Percentiles rank a stretch among this genome's conserved stretches.
Evolutionary conservation across 2,113 vertebrate genomes (phyloP).

Genomic region (Steatornis caripensis): DNA sequence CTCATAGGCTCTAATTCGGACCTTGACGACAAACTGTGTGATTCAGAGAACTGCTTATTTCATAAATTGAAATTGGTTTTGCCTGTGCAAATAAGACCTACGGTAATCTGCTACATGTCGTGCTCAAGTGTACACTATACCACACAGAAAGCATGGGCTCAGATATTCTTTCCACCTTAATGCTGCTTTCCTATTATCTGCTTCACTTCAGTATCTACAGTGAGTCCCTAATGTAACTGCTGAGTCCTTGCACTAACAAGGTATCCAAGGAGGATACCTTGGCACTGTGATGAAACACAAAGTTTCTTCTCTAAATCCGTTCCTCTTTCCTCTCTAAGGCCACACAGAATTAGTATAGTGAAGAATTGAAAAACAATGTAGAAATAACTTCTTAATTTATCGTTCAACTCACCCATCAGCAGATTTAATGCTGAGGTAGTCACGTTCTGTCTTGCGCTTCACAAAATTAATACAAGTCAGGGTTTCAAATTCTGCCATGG

Average conservation of each 20-base stretch:
- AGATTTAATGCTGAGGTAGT: slow-evolving; percentile 50
- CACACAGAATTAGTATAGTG: not conserved
- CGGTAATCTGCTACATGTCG: not conserved
- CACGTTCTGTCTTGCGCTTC: slow-evolving; percentile 16
- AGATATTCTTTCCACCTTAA: not conserved
- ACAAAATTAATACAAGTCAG: slow-evolving; percentile 62
- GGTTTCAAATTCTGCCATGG: slow-evolving; percentile 61
- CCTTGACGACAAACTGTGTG: not conserved
- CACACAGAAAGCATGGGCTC: not conserved
- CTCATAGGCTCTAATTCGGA: not conserved
- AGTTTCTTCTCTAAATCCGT: not conserved
- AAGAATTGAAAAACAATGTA: not conserved
- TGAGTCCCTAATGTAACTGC: not conserved
- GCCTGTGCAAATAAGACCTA: not conserved
- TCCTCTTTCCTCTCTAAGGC: not conserved
- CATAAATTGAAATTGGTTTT: not conserved
- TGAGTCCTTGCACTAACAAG: not conserved
- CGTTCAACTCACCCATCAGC: slow-evolving; percentile 36
- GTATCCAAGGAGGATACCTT: not conserved
- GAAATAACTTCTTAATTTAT: not conserved
- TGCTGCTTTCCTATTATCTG: not conserved
- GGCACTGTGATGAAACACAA: not conserved
- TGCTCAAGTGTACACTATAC: not conserved
- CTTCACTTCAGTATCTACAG: not conserved
- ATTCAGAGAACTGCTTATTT: not conserved